These are phyloP conservation scores for Cliona cf. orientalis DNA, from an alignment of 37 sponge, comb jelly and placozoan species.

Conservation along the genomic window DNA sequence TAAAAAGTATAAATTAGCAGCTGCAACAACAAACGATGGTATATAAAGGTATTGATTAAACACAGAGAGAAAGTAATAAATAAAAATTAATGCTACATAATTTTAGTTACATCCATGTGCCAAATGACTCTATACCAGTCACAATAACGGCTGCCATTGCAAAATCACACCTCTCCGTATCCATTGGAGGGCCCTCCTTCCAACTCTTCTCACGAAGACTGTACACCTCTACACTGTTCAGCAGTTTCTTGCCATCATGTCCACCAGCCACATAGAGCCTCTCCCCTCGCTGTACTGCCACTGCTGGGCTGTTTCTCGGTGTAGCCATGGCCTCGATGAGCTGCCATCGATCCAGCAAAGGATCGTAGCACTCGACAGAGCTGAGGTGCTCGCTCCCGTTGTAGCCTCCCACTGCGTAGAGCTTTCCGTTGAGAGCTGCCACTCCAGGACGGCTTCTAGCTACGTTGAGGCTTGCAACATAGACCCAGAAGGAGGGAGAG, in stretches of 20 bases:
- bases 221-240: conserved; percentile 27
- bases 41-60: not conserved
- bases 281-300: not conserved
- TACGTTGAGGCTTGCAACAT: conserved; percentile 24
- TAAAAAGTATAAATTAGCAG: not conserved
- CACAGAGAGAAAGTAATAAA: not conserved
- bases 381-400: conserved; percentile 21
- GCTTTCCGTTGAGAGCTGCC: not conserved
- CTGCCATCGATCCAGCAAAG: conserved; percentile 19
- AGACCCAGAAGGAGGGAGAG: not conserved
- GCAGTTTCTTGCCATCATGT: conserved; percentile 27
- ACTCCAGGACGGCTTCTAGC: conserved; percentile 55
- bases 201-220: conserved; percentile 9
- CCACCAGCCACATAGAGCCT: conserved; percentile 39
- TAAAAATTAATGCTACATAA: not conserved
- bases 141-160: not conserved
- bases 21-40: not conserved
- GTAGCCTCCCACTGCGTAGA: conserved; percentile 58
- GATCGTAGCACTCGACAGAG: conserved; percentile 41
- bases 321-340: conserved; percentile 28
- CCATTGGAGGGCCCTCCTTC: conserved; percentile 7
- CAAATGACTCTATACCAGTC: not conserved
- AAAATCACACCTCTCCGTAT: conserved; percentile 38
- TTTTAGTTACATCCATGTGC: conserved; percentile 21
- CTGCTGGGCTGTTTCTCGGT: conserved; percentile 48